Base-by-base conservation (phyloP, 2,797 vertebrate genomes). In the Perodicticus potto region DNA sequence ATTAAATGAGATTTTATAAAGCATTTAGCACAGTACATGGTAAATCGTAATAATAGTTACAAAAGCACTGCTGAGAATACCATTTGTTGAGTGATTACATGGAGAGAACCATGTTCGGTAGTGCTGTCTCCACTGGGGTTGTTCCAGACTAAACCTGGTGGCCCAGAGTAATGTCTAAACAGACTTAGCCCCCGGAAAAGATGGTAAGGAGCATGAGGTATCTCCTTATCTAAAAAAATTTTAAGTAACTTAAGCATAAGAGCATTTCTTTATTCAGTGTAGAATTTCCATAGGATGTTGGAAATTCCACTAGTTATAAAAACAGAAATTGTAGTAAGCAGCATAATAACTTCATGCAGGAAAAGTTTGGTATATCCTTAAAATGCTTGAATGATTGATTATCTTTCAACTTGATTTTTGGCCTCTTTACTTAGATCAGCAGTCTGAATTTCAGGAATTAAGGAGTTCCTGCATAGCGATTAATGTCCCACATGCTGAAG, bases 361-460 rank as follows among this genome's bases (percentile, higher is more conserved):
- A 96, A 87, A 97, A 67, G 61, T 55, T 45, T 89, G 27, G 10
- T 69, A 67, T 59, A 69, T 43, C 57, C 25, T 96, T 87, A 73
- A 96, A 74, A 59, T 86, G 6, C 5, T 61, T 83, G n/a, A 83
- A 86, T 95, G 19, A 70, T 45, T 45, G 49, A 53, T 84, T 76
- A n/a, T 3, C 25, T 89, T 88, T 91, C n/a, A 61, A n/a, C 74
- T 91, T 96, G 69, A 80, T 63, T 80, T 96, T 74, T 86, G 20
- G 17, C 72, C 32, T 49, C 43, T 89, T 90, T 72, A 34, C 37
- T 86, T 69, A 67, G 27, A 88, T 16, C n/a, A 70, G 74, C 55
- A 77, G 19, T 22, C n/a, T 91, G 32, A 92, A 73, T 94, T 95
- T 96, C 65, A 80, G 49, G 34, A 94, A 95, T 86, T 84, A 70